phyloP scores from a whole-genome alignment of 2,888 invertebrate species.

The Lumbricus terrestris region DNA sequence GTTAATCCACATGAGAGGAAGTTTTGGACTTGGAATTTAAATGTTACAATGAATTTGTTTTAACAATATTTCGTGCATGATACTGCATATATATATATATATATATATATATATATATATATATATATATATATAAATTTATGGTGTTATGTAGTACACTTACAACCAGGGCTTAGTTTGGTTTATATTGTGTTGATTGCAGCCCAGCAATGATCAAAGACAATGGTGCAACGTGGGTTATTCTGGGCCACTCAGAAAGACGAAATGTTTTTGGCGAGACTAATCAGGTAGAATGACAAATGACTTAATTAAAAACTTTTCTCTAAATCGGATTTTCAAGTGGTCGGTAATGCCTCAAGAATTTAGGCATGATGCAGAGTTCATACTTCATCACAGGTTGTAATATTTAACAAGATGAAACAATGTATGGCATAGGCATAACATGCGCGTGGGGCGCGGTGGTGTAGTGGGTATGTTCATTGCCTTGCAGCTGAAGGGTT shows the following conservation, averaged over 20 bases:
- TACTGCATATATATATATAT: no score
- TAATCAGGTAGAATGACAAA: constrained; percentile 68
- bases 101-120: no score
- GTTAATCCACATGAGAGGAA: neutral
- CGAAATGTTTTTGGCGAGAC: constrained; percentile 88
- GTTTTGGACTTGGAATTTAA: neutral
- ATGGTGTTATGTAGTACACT: neutral
- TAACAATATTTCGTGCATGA: neutral
- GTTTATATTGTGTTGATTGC: constrained; percentile 9
- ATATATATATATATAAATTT: no score
- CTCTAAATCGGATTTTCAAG: neutral
- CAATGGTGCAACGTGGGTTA: constrained; percentile 86
- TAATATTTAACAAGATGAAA: no score
- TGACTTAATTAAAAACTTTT: neutral
- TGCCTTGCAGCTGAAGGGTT: no score
- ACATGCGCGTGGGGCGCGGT: no score
- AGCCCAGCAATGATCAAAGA: constrained; percentile 95
- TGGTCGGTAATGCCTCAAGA: neutral
- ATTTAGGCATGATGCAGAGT: neutral
- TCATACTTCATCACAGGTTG: neutral
- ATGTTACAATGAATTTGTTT: neutral
- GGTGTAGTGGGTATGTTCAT: no score
- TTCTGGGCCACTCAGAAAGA: constrained; percentile 95
- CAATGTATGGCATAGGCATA: neutral
- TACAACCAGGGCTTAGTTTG: neutral